These are phyloP conservation scores for Amphiprion ocellaris DNA, from an alignment of 2,113 vertebrate genomes.

Conservation along the genomic window DNA sequence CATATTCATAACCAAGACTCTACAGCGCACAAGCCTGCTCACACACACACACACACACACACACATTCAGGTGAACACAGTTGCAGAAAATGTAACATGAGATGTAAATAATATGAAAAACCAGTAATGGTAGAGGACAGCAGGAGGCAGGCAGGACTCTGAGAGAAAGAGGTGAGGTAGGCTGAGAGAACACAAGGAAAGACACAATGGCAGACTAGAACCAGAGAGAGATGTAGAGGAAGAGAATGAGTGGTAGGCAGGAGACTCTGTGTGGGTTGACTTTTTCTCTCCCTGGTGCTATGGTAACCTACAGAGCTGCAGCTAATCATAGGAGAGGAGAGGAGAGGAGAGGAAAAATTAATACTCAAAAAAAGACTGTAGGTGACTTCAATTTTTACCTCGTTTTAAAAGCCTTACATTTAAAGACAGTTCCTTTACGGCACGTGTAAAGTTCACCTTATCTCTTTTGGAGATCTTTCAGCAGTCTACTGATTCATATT, in stretches of 20 bases:
- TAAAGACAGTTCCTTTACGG: background rate
- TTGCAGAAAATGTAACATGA: background rate
- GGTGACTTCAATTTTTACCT: background rate
- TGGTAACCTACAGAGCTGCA: slow-evolving; percentile 75
- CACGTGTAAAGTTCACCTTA: background rate
- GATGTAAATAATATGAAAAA: background rate
- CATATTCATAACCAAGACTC: slow-evolving; percentile 70
- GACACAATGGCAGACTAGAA: slow-evolving; percentile 29
- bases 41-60: background rate
- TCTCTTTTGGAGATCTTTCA: no score
- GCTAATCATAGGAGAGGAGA: slow-evolving; percentile 29
- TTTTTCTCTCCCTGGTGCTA: slow-evolving; percentile 72
- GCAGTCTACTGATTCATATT: no score
- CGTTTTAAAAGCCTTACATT: background rate
- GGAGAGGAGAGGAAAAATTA: background rate
- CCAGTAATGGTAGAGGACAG: background rate
- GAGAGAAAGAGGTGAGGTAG: slow-evolving; percentile 18
- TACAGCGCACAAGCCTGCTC: slow-evolving; percentile 12
- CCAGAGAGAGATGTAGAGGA: slow-evolving; percentile 41
- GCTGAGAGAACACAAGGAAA: slow-evolving; percentile 43
- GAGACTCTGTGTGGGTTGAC: slow-evolving; percentile 77
- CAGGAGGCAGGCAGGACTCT: slow-evolving; percentile 10
- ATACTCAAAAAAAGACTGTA: background rate
- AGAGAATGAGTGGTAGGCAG: slow-evolving; percentile 60
- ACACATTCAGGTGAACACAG: slow-evolving; percentile 14